Conservation (phyloP, 2,888 invertebrate species). For the Sepioteuthis lessoniana region DNA sequence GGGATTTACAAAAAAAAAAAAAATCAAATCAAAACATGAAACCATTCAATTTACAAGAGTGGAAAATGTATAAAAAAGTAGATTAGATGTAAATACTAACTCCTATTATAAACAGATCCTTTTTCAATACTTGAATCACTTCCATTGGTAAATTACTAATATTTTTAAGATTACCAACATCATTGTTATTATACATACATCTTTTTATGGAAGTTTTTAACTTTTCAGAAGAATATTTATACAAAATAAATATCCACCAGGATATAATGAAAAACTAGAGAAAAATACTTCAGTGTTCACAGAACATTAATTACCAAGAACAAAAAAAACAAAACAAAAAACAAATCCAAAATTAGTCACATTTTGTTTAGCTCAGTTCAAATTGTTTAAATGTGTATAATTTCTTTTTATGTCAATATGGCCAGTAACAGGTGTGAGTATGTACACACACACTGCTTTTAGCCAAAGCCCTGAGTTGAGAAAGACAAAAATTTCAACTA, state of each 20-base stretch:
- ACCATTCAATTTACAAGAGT: neutral
- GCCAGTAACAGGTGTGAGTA: neutral
- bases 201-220: neutral
- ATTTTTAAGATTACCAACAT: neutral
- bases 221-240: neutral
- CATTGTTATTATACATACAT: neutral
- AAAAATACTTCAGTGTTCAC: neutral
- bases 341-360: neutral
- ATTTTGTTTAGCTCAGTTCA: slow-evolving; percentile 23
- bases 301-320: neutral
- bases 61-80: slow-evolving; percentile 25
- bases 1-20: neutral
- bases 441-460: neutral
- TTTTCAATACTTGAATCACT: neutral
- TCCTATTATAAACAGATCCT: slow-evolving; percentile 1
- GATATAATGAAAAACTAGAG: neutral
- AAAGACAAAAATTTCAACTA: neutral
- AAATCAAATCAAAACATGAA: no score
- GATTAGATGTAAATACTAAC: neutral
- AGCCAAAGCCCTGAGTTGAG: neutral
- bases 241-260: slow-evolving; percentile 33
- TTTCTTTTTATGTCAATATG: neutral
- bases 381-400: neutral
- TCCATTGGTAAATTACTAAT: neutral
- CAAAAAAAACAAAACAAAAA: neutral